phyloP scores from a whole-genome alignment of 2,888 invertebrate species.

The Pyrgus malvae region DNA sequence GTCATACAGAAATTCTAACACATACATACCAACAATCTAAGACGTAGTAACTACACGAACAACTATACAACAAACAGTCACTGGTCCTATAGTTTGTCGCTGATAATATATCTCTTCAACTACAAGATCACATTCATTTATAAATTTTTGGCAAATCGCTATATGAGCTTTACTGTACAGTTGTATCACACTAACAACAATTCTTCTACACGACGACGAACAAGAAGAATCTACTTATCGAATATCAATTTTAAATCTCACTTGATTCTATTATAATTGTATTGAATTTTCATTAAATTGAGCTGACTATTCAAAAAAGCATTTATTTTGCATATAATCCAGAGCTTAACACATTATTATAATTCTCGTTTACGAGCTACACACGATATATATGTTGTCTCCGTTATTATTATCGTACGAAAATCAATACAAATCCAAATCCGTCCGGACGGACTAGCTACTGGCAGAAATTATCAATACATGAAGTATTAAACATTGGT shows the following conservation, averaged over 20 bases:
- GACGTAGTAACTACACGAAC: constrained; percentile 67
- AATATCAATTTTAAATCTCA: constrained; percentile 5
- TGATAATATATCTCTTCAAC: constrained; percentile 53
- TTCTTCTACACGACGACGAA: constrained; percentile 24
- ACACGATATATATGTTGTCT: constrained; percentile 3
- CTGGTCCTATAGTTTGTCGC: constrained; percentile 71
- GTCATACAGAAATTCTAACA: constrained; percentile 12
- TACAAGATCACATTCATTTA: constrained; percentile 69
- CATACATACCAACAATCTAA: constrained; percentile 74
- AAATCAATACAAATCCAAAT: constrained; percentile 42
- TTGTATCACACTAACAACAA: constrained; percentile 34
- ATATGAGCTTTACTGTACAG: constrained; percentile 55
- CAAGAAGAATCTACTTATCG: constrained; percentile 10
- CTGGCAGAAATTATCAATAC: constrained; percentile 52
- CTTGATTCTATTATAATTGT: neutral
- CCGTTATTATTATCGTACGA: neutral
- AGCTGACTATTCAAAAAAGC: neutral
- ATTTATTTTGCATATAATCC: neutral
- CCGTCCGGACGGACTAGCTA: constrained; percentile 69
- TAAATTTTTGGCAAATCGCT: constrained; percentile 70
- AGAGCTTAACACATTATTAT: neutral
- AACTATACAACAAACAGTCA: constrained; percentile 70
- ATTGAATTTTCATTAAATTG: constrained; percentile 1
- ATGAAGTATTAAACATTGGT: constrained; percentile 66
- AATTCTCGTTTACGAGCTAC: constrained; percentile 5